Evolutionary conservation across 2,888 invertebrate genomes (phyloP).

Genomic region (Tillus elongatus): DNA sequence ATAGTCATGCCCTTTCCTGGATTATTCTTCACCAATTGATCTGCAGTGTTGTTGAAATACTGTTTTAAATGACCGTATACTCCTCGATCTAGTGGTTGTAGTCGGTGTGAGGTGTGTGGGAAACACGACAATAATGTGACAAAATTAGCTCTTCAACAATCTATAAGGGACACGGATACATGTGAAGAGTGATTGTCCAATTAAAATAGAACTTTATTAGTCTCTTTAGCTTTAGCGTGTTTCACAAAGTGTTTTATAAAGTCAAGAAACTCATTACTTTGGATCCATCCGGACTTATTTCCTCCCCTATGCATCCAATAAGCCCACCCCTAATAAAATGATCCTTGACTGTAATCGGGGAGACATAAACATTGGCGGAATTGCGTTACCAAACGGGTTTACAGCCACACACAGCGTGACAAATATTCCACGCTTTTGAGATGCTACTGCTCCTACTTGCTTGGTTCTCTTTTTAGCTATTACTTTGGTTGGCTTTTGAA

Average conservation of each 20-base stretch:
- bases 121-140: conserved; percentile 9
- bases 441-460: conserved; percentile 20
- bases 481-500: conserved; percentile 9
- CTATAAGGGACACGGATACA: conserved; percentile 11
- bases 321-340: conserved; percentile 5
- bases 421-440: conserved; percentile 29
- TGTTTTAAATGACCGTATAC: conserved; percentile 17
- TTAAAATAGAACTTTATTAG: neutral
- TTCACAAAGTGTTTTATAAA: conserved; percentile 19
- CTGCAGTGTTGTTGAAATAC: conserved; percentile 19
- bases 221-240: conserved; percentile 10
- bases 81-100: conserved; percentile 15
- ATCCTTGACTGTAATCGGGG: conserved; percentile 2
- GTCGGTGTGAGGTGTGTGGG: conserved; percentile 14
- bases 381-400: conserved; percentile 3
- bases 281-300: conserved; percentile 1
- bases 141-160: conserved; percentile 22
- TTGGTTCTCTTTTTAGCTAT: conserved; percentile 10
- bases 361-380: conserved; percentile 4
- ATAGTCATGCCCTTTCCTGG: conserved; percentile 24
- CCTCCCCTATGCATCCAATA: conserved; percentile 2
- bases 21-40: conserved; percentile 22
- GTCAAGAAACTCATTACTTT: conserved; percentile 3
- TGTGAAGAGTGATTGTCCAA: conserved; percentile 3
- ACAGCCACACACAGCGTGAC: conserved; percentile 12